Conservation (phyloP, 1,140 invertebrate genomes). For the Lerema accius region DNA sequence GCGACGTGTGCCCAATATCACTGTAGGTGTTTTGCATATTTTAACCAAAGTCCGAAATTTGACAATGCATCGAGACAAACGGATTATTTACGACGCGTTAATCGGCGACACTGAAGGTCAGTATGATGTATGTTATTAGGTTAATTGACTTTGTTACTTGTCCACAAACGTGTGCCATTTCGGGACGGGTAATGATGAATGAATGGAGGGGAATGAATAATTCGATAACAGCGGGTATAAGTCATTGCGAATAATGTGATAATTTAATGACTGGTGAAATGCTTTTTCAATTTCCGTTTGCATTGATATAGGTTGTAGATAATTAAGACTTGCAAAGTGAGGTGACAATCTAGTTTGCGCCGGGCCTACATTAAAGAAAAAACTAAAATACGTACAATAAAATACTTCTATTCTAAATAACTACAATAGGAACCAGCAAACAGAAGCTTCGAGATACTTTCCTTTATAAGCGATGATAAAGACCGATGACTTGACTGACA, state of each 20-base stretch:
- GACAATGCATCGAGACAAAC: slow-evolving; percentile 2
- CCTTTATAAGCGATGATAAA: slow-evolving; percentile 9
- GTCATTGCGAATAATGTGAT: not conserved
- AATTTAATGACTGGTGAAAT: no score
- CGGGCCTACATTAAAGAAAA: no score
- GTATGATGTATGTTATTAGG: slow-evolving; percentile 22
- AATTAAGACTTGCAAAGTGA: no score
- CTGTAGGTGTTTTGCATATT: slow-evolving; percentile 1
- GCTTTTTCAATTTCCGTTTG: no score
- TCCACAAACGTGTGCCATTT: not conserved
- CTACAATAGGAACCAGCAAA: no score
- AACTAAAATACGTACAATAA: no score
- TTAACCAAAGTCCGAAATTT: slow-evolving; percentile 10
- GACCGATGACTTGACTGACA: slow-evolving; percentile 41
- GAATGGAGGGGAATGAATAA: slow-evolving; percentile 4
- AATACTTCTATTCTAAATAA: no score
- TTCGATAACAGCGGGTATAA: slow-evolving; percentile 12
- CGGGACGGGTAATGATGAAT: slow-evolving; percentile 11
- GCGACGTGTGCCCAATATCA: no score
- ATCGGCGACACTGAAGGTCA: not conserved
- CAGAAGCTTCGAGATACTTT: no score
- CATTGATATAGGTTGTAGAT: no score
- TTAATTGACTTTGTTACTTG: slow-evolving; percentile 20
- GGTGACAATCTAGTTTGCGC: no score
- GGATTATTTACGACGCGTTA: slow-evolving; percentile 5